A percentile compares a stretch with the other conserved stretches of the same genome.
phyloP scores from a whole-genome alignment of 2,888 invertebrate genomes.

The Flabesymbios commensalis region DNA sequence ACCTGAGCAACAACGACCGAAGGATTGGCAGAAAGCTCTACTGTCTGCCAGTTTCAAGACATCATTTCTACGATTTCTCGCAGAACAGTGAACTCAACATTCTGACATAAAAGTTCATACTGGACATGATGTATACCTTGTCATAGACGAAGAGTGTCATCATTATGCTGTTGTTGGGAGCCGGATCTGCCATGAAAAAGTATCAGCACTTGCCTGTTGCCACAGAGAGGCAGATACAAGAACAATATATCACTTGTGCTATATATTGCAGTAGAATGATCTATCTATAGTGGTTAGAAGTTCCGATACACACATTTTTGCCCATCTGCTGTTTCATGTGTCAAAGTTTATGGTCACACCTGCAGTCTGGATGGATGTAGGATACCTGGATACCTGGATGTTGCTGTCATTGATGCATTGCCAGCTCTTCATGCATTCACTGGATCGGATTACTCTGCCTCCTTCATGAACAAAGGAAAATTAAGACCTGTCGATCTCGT shows the following conservation, averaged over 20 bases:
- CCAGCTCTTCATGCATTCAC: not conserved
- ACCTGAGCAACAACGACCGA: not conserved
- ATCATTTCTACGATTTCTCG: not conserved
- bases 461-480: not conserved
- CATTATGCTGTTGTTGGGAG: not conserved
- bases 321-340: not conserved
- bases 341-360: not conserved
- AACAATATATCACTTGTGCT: too few species aligned
- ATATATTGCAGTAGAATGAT: too few species aligned
- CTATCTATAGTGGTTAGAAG: too few species aligned
- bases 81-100: not conserved
- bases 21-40: not conserved
- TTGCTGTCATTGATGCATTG: not conserved
- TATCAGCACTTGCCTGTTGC: not conserved
- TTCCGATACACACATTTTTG: too few species aligned
- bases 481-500: not conserved
- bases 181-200: not conserved
- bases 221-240: not conserved
- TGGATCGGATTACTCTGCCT: not conserved
- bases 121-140: not conserved
- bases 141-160: not conserved
- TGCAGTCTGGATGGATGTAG: not conserved
- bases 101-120: not conserved
- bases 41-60: not conserved
- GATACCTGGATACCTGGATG: not conserved